Conservation (phyloP, 2,888 invertebrate genomes). For the Saturnia japonica region DNA sequence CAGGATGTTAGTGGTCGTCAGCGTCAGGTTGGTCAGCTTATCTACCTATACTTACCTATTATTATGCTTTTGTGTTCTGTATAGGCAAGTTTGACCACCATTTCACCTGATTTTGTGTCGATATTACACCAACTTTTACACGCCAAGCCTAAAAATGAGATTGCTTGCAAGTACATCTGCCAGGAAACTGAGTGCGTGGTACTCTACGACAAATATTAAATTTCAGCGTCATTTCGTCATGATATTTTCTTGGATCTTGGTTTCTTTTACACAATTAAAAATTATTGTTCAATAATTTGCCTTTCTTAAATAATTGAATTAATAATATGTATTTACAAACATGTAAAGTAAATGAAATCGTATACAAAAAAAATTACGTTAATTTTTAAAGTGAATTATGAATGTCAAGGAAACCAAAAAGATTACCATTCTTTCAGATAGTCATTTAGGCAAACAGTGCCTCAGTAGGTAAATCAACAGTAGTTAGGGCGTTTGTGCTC, state of each 20-base stretch:
- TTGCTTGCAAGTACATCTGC: not conserved
- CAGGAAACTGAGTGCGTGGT: not conserved
- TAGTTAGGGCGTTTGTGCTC: not conserved
- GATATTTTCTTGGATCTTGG: too few relatives aligned
- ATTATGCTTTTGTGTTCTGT: not conserved
- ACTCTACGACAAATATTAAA: too few relatives aligned
- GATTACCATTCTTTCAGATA: too few relatives aligned
- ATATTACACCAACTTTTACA: not conserved
- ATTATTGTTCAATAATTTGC: too few relatives aligned
- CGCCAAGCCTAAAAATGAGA: not conserved
- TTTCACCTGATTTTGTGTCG: not conserved
- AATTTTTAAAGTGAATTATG: not conserved
- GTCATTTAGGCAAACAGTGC: not conserved
- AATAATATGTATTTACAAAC: not conserved
- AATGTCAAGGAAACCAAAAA: not conserved
- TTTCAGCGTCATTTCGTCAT: not conserved
- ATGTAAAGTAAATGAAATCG: not conserved
- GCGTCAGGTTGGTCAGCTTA: slow-evolving; percentile 38
- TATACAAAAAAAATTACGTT: not conserved
- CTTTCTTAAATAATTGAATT: too few relatives aligned
- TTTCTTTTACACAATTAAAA: too few relatives aligned
- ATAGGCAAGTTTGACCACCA: not conserved
- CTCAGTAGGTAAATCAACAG: not conserved
- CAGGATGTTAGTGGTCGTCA: slow-evolving; percentile 54
- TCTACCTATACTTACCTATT: not conserved